These are phyloP conservation scores for Zosterops borbonicus DNA, from an alignment of 2,113 vertebrate species.

Conservation along the genomic window DNA sequence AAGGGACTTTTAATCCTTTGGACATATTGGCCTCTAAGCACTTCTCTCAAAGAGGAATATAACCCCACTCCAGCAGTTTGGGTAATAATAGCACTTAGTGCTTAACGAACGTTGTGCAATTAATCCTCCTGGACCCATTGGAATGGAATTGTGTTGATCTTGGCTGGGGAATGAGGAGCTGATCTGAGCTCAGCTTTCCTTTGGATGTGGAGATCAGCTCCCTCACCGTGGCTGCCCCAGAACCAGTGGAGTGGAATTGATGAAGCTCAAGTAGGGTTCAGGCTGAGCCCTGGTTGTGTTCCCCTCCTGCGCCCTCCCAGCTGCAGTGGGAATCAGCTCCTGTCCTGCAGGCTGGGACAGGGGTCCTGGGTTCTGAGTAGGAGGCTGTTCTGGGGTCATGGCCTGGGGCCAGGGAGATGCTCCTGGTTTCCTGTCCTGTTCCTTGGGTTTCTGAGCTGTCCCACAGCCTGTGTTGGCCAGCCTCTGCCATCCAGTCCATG, in stretches of 20 bases:
- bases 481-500: not conserved
- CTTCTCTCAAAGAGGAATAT: not conserved
- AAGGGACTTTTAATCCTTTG: conserved; percentile 39
- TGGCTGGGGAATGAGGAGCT: not conserved
- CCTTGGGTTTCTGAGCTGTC: not conserved
- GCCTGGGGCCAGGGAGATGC: not conserved
- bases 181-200: not conserved
- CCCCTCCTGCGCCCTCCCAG: not conserved
- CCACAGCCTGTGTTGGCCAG: not conserved
- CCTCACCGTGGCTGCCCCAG: not conserved
- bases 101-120: not conserved
- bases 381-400: not conserved
- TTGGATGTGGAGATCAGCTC: fast-evolving
- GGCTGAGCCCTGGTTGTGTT: not conserved
- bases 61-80: not conserved
- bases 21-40: not conserved
- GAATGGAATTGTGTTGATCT: not conserved
- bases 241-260: not conserved
- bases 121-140: not conserved
- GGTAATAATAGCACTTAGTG: conserved; percentile 12
- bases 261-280: not conserved
- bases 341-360: not conserved
- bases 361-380: not conserved
- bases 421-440: not conserved
- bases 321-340: not conserved